Evolutionary conservation across 2,113 vertebrate genomes (phyloP).

Genomic region (Jacana jacana): DNA sequence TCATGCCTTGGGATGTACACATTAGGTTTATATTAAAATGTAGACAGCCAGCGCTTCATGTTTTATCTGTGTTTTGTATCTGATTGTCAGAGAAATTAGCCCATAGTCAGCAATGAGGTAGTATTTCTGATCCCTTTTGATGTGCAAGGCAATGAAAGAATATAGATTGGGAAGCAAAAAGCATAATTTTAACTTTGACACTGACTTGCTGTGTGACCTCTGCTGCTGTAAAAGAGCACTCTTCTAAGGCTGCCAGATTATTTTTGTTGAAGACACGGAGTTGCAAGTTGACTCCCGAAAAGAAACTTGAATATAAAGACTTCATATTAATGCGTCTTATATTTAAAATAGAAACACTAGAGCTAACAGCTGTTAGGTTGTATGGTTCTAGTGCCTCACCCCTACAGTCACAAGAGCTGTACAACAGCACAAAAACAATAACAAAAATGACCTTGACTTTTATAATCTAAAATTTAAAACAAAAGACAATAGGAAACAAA

Average conservation of each 20-base stretch:
- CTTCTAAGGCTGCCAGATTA: background rate
- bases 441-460: background rate
- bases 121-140: background rate
- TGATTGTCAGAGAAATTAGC: slow-evolving; percentile 3
- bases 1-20: background rate
- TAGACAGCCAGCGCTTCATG: background rate
- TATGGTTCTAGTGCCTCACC: background rate
- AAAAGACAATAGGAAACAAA: background rate
- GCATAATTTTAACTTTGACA: background rate
- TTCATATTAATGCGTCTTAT: background rate
- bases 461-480: background rate
- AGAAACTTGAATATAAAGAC: background rate
- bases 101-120: background rate
- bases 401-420: background rate
- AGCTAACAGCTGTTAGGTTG: background rate
- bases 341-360: background rate
- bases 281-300: background rate
- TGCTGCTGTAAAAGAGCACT: background rate
- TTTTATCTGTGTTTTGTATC: background rate
- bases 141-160: background rate
- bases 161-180: background rate
- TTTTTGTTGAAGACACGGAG: background rate
- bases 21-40: slow-evolving; percentile 4
- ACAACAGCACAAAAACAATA: background rate
- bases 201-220: background rate